Evolutionary conservation across 2,797 vertebrate genomes (phyloP).

Genomic region (Gymnocypris eckloni): DNA sequence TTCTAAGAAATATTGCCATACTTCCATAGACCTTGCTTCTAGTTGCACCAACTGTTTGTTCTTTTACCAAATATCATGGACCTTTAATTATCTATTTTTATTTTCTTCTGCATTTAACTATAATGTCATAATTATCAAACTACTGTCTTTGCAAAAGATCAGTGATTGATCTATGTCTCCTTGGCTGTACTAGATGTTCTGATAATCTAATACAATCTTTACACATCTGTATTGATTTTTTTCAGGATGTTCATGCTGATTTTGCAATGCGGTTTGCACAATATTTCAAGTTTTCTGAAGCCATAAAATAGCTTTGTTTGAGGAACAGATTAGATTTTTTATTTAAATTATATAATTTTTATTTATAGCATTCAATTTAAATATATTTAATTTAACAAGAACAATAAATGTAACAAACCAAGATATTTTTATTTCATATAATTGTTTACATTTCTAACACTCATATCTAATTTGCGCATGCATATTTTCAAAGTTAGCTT

Average conservation of each 20-base stretch:
- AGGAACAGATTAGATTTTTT: neutral
- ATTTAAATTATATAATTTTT: neutral
- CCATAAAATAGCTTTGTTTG: neutral
- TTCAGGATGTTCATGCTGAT: neutral
- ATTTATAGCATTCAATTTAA: neutral
- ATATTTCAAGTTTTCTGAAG: neutral
- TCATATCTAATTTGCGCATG: neutral
- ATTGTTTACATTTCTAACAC: neutral
- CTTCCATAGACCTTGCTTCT: neutral
- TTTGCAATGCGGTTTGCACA: neutral
- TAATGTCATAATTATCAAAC: neutral
- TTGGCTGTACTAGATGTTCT: neutral
- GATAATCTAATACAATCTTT: neutral
- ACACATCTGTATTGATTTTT: neutral
- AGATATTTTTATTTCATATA: neutral
- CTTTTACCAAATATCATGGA: neutral
- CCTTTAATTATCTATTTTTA: neutral
- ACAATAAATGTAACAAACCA: neutral
- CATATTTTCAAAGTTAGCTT: neutral
- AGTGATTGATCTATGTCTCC: neutral
- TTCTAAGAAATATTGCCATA: neutral
- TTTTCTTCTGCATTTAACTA: neutral
- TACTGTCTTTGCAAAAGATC: slow-evolving; percentile 1
- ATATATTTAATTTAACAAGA: neutral
- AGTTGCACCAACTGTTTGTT: neutral